Evolutionary conservation across 2,113 vertebrate species (phyloP).

Genomic region (Nothobranchius furzeri): DNA sequence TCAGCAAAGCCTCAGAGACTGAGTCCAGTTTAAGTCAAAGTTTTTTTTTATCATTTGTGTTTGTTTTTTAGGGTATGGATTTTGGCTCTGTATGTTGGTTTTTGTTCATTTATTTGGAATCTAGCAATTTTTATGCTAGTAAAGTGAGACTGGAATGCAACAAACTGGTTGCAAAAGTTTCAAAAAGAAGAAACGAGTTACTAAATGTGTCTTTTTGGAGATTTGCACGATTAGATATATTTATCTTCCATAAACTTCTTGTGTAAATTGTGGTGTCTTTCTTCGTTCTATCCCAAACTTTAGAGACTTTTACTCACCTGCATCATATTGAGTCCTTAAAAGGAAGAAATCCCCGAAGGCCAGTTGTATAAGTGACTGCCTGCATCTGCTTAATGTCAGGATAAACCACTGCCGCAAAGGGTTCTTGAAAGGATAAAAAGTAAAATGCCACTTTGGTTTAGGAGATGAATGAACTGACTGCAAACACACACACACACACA

Average conservation of each 20-base stretch:
- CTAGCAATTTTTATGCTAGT: neutral
- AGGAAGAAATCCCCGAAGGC: constrained; percentile 60
- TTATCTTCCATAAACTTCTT: neutral
- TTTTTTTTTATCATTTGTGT: neutral
- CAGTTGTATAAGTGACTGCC: constrained; percentile 65
- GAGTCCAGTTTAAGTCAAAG: neutral
- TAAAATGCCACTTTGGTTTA: constrained; percentile 56
- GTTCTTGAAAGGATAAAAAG: constrained; percentile 60
- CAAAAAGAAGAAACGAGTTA: too few species aligned
- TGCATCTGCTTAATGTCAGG: constrained; percentile 76
- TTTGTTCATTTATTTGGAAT: too few species aligned
- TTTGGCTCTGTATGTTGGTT: neutral
- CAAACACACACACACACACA: constrained; percentile 6
- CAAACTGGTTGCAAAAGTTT: too few species aligned
- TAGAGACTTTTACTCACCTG: constrained; percentile 59
- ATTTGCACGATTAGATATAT: too few species aligned
- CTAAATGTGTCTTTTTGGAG: too few species aligned
- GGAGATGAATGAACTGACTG: constrained; percentile 48
- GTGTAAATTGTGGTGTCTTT: neutral
- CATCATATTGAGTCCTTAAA: constrained; percentile 60
- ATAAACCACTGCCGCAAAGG: constrained; percentile 49
- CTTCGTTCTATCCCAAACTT: constrained; percentile 33
- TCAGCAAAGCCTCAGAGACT: constrained; percentile 34
- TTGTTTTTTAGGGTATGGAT: neutral
- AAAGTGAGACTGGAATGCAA: neutral